Evolutionary conservation across 2,113 vertebrate species (phyloP).

Genomic region (Tragelaphus imberbis): DNA sequence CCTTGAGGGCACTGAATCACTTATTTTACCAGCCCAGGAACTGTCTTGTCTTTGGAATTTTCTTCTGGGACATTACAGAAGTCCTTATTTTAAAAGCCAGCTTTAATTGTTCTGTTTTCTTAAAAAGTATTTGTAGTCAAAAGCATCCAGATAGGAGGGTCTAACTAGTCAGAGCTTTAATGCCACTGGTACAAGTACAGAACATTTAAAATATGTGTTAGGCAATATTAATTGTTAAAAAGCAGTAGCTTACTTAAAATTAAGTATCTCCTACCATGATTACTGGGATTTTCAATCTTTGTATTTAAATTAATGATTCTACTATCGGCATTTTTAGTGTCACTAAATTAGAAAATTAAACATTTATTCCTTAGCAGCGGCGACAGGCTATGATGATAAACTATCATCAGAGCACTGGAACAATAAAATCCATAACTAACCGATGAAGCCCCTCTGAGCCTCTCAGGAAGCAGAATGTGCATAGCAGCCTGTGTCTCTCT

Average conservation of each 20-base stretch:
- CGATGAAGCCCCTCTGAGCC: not conserved
- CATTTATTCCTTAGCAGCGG: not conserved
- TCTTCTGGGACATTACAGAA: not conserved
- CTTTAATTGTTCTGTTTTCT: not conserved
- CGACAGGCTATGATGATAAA: not conserved
- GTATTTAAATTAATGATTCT: conserved; percentile 2
- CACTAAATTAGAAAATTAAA: conserved; percentile 24
- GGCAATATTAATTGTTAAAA: not conserved
- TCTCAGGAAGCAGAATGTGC: not conserved
- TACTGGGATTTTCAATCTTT: not conserved
- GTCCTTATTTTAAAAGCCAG: not conserved
- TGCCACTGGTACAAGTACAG: not conserved
- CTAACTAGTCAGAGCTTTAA: not conserved
- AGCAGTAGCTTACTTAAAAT: not conserved
- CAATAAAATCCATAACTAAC: not conserved
- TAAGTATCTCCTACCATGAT: not conserved
- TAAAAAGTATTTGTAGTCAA: not conserved
- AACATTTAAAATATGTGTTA: not conserved
- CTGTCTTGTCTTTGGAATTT: not conserved
- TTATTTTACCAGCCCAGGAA: not conserved
- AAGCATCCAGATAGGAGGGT: not conserved
- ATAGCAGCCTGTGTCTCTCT: fast-evolving
- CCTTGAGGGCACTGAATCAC: not conserved
- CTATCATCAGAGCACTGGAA: not conserved
- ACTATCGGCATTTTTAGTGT: not conserved